Base-by-base conservation (phyloP, 2,797 vertebrate genomes). In the Delichon dasypus region DNA sequence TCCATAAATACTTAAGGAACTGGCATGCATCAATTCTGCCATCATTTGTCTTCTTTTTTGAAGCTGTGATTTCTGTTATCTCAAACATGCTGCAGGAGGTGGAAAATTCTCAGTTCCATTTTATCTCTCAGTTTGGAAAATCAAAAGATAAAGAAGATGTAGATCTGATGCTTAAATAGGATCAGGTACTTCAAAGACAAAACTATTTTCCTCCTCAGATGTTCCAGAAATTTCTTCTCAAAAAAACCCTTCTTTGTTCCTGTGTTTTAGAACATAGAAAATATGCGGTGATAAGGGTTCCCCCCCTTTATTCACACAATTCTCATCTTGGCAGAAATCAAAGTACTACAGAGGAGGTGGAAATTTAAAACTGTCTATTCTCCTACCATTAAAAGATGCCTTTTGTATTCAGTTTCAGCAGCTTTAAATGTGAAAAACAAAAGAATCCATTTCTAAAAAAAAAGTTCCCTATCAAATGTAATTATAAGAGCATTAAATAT, bases 311-410 rank as follows among this genome's bases (percentile, higher is more conserved):
- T 91, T 95, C 93, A 82, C 60, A 78, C 25, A 79, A 58, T 91
- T 95, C 76, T 73, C 25, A 27, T 61, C 64, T 65, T 90, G 48
- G 55, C 83, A 73, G 51, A 85, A 90, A 78, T 87, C 83, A 58
- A 94, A 82, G 72, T 73, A 84, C 34, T 38, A 71, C 76, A 95
- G 76, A 89, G 82, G 87, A 96, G 84, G 82, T 87, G 73, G 89
- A 90, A 94, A 54, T 58, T 89, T 93, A 48, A 94, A 96, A 85
- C 68, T 89, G 53, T 55, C 67, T 95, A 27, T 91, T 95, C 65
- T 85, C 27, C 36, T 74, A 72, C 54, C 27, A 47, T 57, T 90
- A 82, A 82, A 96, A 72, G 30, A 82, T 38, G 44, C 34, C 72
- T 95, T 94, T 94, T 94, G 80, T 91, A 70, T 77, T 96, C 68